Evolutionary conservation across 2,888 invertebrate species (phyloP).

Genomic region (Lepidocyrtoides sp.): DNA sequence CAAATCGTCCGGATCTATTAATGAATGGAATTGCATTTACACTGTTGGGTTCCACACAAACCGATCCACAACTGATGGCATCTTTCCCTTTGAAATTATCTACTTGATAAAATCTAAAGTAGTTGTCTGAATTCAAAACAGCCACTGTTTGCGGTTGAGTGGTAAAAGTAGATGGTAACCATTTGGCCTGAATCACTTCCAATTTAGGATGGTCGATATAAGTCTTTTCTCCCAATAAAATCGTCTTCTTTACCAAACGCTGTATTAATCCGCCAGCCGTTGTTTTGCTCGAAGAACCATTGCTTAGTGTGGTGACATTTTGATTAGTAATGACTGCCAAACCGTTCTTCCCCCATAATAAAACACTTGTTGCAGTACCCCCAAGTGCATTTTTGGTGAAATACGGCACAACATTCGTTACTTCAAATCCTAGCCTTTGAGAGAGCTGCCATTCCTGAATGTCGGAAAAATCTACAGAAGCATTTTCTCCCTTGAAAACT

Average conservation of each 20-base stretch:
- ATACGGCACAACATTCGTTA: constrained; percentile 43
- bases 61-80: constrained; percentile 63
- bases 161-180: constrained; percentile 71
- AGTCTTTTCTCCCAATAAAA: constrained; percentile 75
- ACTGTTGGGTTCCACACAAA: constrained; percentile 53
- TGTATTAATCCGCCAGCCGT: not conserved
- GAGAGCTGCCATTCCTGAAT: constrained; percentile 72
- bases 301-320: constrained; percentile 16
- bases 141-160: constrained; percentile 53
- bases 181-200: constrained; percentile 79
- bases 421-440: constrained; percentile 61
- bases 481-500: constrained; percentile 24
- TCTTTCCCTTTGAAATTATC: constrained; percentile 61
- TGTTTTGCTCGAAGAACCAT: not conserved
- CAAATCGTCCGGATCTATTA: constrained; percentile 66
- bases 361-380: constrained; percentile 44
- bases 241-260: constrained; percentile 48
- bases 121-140: constrained; percentile 76
- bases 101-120: constrained; percentile 73
- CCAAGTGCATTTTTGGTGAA: not conserved
- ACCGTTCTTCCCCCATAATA: constrained; percentile 80
- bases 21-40: constrained; percentile 66
- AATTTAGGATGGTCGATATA: constrained; percentile 80
- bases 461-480: not conserved
- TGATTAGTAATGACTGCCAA: constrained; percentile 73